Conservation (phyloP, 2,113 vertebrate genomes). For the Lipophrys pholis region DNA sequence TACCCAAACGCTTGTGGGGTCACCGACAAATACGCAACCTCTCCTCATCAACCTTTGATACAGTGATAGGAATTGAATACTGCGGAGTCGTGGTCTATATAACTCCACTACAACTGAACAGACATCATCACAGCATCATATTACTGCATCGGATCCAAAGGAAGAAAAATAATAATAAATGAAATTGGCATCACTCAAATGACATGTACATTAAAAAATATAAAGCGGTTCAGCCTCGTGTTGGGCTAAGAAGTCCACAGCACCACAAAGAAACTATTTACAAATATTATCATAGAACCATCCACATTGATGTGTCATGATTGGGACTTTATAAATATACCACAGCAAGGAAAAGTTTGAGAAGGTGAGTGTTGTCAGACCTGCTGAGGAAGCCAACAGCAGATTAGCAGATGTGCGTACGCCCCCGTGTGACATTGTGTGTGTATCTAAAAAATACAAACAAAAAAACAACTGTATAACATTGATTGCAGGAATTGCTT, state of each 20-base stretch:
- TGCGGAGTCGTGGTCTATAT: constrained; percentile 18
- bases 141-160: constrained; percentile 28
- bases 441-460: no score
- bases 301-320: constrained; percentile 14
- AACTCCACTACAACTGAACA: constrained; percentile 1
- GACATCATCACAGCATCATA: constrained; percentile 18
- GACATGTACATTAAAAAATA: constrained; percentile 11
- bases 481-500: no score
- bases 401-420: no score
- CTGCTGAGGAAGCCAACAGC: constrained; percentile 62
- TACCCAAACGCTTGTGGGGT: not conserved
- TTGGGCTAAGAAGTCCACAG: constrained; percentile 46
- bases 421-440: no score
- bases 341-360: not conserved
- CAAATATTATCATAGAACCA: constrained; percentile 36
- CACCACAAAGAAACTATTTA: constrained; percentile 60
- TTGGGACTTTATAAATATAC: constrained; percentile 14
- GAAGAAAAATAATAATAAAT: constrained; percentile 35
- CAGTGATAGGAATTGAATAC: not conserved
- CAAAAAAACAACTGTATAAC: no score
- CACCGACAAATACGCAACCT: not conserved
- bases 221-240: constrained; percentile 5
- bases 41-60: not conserved
- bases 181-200: constrained; percentile 35
- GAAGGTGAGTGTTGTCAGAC: constrained; percentile 63